Evolutionary conservation across 2,888 invertebrate genomes (phyloP).

Genomic region (Aphrophora alni): DNA sequence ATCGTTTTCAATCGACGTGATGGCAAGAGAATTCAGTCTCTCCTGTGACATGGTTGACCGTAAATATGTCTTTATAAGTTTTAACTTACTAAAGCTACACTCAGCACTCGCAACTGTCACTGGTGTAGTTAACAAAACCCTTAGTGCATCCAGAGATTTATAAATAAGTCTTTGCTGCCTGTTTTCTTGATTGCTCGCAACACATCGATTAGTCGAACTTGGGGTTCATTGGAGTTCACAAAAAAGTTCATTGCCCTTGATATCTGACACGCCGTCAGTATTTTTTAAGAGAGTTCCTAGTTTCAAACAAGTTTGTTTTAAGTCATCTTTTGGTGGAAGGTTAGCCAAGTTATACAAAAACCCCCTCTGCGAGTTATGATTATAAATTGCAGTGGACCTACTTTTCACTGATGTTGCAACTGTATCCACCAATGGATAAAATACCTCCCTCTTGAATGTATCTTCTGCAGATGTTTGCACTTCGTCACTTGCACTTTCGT

Average conservation of each 20-base stretch:
- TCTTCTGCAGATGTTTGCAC: no score
- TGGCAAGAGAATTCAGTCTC: not conserved
- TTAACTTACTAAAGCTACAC: conserved; percentile 23
- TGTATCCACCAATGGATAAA: conserved; percentile 5
- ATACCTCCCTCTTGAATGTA: not conserved
- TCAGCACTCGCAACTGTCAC: conserved; percentile 4
- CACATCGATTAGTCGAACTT: conserved; percentile 17
- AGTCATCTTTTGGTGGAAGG: conserved; percentile 10
- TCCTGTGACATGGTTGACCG: not conserved
- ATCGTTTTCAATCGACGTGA: not conserved
- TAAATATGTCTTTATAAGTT: conserved; percentile 16
- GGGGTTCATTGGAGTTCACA: conserved; percentile 10
- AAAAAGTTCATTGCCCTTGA: not conserved
- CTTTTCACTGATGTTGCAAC: not conserved
- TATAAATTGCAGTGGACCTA: no score
- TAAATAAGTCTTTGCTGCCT: conserved; percentile 17
- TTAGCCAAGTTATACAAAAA: conserved; percentile 15
- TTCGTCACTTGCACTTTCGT: no score
- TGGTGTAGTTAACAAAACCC: conserved; percentile 19
- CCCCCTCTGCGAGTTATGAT: conserved; percentile 2
- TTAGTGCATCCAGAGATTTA: conserved; percentile 27
- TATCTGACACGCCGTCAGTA: not conserved
- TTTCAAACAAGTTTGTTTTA: conserved; percentile 12
- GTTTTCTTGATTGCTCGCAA: not conserved
- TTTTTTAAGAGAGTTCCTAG: conserved; percentile 11